A percentile compares a stretch with the other conserved stretches of the same genome.
Evolutionary conservation across 2,888 invertebrate genomes (phyloP).

Genomic region (Epinotia brunnichana): DNA sequence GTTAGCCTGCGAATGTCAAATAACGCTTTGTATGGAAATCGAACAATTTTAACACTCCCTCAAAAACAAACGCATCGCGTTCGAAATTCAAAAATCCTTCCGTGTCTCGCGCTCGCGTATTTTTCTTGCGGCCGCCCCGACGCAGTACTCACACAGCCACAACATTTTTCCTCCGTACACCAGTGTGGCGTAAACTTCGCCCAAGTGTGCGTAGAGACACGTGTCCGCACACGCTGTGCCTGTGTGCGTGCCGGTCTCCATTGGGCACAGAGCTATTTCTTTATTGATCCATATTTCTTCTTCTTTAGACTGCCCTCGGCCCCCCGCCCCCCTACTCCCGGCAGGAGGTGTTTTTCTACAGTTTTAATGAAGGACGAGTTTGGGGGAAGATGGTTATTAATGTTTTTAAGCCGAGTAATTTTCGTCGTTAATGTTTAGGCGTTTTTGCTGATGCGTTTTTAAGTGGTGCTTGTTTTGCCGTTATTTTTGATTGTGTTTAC

Average conservation of each 20-base stretch:
- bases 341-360: slow-evolving; percentile 78
- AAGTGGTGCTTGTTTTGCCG: slow-evolving; percentile 50
- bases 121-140: slow-evolving; percentile 54
- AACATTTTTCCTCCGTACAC: slow-evolving; percentile 54
- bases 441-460: slow-evolving; percentile 46
- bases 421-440: slow-evolving; percentile 67
- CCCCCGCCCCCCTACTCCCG: slow-evolving; percentile 46
- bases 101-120: slow-evolving; percentile 45
- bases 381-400: slow-evolving; percentile 77
- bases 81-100: slow-evolving; percentile 43
- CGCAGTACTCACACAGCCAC: slow-evolving; percentile 54
- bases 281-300: slow-evolving; percentile 85
- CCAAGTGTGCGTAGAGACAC: slow-evolving; percentile 50
- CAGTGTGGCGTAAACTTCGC: slow-evolving; percentile 48
- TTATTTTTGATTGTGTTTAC: slow-evolving; percentile 57
- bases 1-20: too few species aligned
- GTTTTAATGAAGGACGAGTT: slow-evolving; percentile 81
- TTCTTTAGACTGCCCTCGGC: slow-evolving; percentile 78
- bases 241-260: slow-evolving; percentile 78
- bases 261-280: slow-evolving; percentile 83
- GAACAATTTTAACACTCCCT: too few species aligned
- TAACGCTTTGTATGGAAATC: too few species aligned
- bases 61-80: slow-evolving; percentile 27
- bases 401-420: slow-evolving; percentile 80
- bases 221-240: slow-evolving; percentile 54